phyloP scores from a whole-genome alignment of 2,797 vertebrate species.

The Hybognathus amarus region DNA sequence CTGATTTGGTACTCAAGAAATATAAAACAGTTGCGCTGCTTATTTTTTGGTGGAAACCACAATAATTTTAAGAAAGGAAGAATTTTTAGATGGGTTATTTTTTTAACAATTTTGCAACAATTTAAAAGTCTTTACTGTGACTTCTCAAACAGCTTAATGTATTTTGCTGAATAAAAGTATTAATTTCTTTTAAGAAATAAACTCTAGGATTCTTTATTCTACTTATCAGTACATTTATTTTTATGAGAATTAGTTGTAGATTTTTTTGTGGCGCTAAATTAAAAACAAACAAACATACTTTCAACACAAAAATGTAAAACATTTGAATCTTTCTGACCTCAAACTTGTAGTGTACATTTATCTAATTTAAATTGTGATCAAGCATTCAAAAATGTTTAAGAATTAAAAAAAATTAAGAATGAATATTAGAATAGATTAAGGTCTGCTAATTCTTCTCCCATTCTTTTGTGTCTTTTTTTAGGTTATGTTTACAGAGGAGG shows the following conservation, averaged over 20 bases:
- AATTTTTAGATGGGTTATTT: neutral
- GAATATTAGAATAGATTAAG: neutral
- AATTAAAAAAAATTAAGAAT: too few species aligned
- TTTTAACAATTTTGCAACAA: neutral
- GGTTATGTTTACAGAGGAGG: constrained; percentile 92
- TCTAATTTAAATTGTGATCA: neutral
- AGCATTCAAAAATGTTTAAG: neutral
- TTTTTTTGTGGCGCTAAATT: neutral
- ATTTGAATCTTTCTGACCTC: neutral
- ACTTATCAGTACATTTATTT: neutral
- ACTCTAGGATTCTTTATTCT: neutral
- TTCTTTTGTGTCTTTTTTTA: constrained; percentile 55
- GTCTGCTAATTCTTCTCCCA: neutral
- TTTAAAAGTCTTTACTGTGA: neutral
- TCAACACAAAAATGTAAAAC: neutral
- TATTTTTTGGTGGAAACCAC: neutral
- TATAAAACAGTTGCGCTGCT: neutral
- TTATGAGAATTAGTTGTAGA: neutral
- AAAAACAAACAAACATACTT: neutral
- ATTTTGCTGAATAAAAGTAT: neutral
- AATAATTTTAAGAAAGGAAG: neutral
- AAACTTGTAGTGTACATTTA: neutral
- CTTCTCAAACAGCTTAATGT: neutral
- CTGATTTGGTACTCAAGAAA: neutral
- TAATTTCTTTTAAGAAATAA: neutral